These are phyloP conservation scores for Pteronura brasiliensis DNA, from an alignment of 2,113 vertebrate genomes.

Conservation along the genomic window DNA sequence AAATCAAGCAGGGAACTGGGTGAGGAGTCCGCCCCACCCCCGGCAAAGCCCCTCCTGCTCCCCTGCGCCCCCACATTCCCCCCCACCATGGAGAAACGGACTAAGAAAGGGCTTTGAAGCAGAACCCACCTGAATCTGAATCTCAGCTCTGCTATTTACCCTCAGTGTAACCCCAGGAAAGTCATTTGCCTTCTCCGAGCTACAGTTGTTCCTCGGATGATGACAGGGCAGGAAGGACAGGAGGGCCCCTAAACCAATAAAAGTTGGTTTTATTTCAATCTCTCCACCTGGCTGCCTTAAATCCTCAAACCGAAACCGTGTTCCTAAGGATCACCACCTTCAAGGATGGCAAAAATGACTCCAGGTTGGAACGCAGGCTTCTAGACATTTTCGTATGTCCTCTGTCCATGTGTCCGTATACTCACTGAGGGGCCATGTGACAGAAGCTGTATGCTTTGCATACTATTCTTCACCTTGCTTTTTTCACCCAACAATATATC, in stretches of 20 bases:
- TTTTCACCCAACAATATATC: background rate
- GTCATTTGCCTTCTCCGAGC: background rate
- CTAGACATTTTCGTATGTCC: background rate
- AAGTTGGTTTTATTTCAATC: background rate
- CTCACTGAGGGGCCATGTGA: background rate
- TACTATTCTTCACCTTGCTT: background rate
- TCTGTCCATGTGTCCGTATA: fast-evolving
- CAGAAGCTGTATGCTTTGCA: too few species aligned
- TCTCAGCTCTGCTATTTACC: background rate
- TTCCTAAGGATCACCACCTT: background rate
- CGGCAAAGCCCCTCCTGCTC: background rate
- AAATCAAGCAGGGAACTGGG: background rate
- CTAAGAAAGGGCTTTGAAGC: background rate
- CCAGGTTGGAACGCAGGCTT: background rate
- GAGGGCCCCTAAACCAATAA: background rate
- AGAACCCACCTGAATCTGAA: background rate
- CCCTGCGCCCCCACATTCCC: background rate
- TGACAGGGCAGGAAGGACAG: too few species aligned
- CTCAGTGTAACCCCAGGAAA: background rate
- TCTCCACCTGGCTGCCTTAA: too few species aligned
- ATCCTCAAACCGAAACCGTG: background rate
- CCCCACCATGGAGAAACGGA: background rate
- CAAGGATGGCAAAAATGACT: too few species aligned
- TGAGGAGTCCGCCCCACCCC: background rate
- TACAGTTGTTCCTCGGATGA: background rate